Conservation (phyloP, 2,113 vertebrate species). For the Rousettus leschenaultii region DNA sequence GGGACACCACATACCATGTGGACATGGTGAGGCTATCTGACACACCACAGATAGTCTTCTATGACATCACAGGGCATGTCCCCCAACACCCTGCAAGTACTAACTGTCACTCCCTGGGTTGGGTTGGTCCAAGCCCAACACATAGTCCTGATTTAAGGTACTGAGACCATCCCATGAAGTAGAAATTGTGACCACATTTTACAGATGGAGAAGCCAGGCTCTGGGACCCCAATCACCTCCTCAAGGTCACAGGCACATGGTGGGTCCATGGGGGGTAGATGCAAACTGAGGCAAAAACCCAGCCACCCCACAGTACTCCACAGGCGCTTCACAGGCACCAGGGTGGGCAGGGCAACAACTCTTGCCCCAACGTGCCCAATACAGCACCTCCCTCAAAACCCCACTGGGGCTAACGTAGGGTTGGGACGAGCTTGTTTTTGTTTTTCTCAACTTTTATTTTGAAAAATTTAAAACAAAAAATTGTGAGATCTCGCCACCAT, state of each 20-base stretch:
- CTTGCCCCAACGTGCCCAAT: not conserved
- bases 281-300: not conserved
- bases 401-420: not conserved
- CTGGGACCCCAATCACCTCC: not conserved
- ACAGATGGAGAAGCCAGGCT: not conserved
- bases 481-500: not conserved
- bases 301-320: not conserved
- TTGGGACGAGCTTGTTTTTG: no score
- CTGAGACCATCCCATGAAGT: not conserved
- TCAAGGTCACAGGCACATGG: not conserved
- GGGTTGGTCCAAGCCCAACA: not conserved
- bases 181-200: not conserved
- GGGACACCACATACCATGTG: not conserved
- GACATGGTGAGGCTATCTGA: not conserved
- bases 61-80: rapidly evolving
- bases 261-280: not conserved
- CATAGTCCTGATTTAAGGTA: not conserved
- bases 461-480: not conserved
- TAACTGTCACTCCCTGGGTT: not conserved
- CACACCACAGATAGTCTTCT: not conserved
- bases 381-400: not conserved
- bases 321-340: not conserved
- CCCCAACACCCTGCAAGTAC: not conserved
- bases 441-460: not conserved
- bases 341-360: not conserved